Conservation (phyloP, 2,113 vertebrate species). For the Monarcha castaneiventris region DNA sequence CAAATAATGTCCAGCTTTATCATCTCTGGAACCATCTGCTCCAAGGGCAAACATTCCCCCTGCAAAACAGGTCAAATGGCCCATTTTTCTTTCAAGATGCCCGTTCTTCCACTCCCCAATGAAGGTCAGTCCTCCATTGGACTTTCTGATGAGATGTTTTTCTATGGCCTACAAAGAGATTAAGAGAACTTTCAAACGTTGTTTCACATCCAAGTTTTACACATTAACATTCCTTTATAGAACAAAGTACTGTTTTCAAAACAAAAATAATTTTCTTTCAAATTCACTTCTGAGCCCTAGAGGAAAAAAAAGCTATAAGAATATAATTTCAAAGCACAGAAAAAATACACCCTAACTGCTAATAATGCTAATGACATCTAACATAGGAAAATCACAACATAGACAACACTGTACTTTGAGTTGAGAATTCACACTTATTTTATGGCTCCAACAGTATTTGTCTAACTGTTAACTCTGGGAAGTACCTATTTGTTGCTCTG, state of each 20-base stretch:
- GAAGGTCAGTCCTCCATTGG: slow-evolving; percentile 92
- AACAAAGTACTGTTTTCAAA: neutral
- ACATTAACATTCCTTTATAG: neutral
- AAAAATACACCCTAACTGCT: neutral
- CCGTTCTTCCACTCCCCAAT: slow-evolving; percentile 99
- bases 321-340: neutral
- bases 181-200: slow-evolving; percentile 5
- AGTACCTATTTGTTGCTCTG: neutral
- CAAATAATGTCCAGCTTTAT: slow-evolving; percentile 96
- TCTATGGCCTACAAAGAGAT: slow-evolving; percentile 87
- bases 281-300: neutral
- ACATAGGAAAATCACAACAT: neutral
- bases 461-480: neutral
- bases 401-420: neutral
- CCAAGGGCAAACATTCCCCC: slow-evolving; percentile 97
- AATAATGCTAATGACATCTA: neutral
- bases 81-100: slow-evolving; percentile 97
- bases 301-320: neutral
- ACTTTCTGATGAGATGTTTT: slow-evolving; percentile 94
- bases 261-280: neutral
- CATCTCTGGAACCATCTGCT: slow-evolving; percentile 91
- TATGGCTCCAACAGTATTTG: neutral
- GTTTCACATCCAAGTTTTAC: neutral
- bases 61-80: slow-evolving; percentile 96
- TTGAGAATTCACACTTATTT: neutral